Percentiles rank a stretch among this genome's conserved stretches.
phyloP scores from a whole-genome alignment of 2,113 vertebrate species.

The Clupea harengus region DNA sequence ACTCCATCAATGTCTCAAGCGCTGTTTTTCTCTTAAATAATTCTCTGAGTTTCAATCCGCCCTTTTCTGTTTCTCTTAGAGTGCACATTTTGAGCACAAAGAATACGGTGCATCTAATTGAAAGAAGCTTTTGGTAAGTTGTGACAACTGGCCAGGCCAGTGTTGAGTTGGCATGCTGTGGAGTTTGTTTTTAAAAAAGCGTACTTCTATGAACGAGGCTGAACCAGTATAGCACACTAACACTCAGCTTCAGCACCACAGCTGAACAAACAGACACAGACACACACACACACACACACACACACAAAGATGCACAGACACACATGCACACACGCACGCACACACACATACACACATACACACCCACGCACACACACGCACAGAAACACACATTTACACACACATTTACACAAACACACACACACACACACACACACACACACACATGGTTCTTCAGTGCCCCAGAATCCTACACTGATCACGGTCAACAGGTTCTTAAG shows the following conservation, averaged over 20 bases:
- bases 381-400: too few species aligned
- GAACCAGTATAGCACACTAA: not conserved
- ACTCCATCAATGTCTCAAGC: not conserved
- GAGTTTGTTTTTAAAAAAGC: too few species aligned
- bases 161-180: not conserved
- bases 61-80: not conserved
- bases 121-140: not conserved
- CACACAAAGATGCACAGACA: too few species aligned
- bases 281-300: too few species aligned
- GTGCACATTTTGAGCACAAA: not conserved
- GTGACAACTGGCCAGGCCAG: not conserved
- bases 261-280: too few species aligned
- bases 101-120: not conserved
- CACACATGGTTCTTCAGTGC: not conserved
- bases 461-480: not conserved
- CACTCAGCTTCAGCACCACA: not conserved
- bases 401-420: too few species aligned
- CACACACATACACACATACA: too few species aligned
- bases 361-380: too few species aligned
- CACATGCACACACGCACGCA: too few species aligned
- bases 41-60: not conserved
- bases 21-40: not conserved
- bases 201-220: not conserved
- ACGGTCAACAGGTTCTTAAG: not conserved
- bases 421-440: too few species aligned